Percentiles rank a stretch among this genome's conserved stretches.
These are phyloP conservation scores for Tokudaia muenninki DNA, from an alignment of 2,797 vertebrate genomes.

Conservation along the genomic window DNA sequence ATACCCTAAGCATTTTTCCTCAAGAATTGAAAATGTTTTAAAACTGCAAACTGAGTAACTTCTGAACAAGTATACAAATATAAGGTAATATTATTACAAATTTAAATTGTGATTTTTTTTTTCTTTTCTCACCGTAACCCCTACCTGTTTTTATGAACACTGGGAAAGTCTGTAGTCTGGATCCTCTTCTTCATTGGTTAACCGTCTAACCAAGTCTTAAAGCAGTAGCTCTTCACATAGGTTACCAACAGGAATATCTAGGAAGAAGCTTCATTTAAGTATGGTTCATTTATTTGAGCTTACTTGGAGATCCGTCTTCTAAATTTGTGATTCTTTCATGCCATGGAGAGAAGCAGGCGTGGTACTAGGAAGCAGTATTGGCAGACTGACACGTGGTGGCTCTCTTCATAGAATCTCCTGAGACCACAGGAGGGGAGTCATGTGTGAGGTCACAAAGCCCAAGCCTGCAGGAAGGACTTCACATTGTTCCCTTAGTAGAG, in stretches of 20 bases:
- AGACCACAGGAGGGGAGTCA: neutral
- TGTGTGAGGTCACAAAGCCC: conserved; percentile 2
- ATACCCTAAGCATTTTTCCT: conserved; percentile 65
- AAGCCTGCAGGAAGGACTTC: neutral
- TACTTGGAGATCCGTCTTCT: conserved; percentile 50
- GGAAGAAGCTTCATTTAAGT: conserved; percentile 47
- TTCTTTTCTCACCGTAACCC: neutral
- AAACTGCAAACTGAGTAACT: conserved; percentile 55
- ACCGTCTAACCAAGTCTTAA: conserved; percentile 45
- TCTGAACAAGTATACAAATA: conserved; percentile 70
- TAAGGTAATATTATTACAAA: conserved; percentile 60
- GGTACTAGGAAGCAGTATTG: neutral
- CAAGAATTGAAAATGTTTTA: conserved; percentile 69
- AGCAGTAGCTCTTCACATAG: conserved; percentile 10
- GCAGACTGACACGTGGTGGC: neutral
- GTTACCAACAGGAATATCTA: conserved; percentile 6
- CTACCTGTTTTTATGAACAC: conserved; percentile 18
- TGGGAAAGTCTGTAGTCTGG: conserved; percentile 15
- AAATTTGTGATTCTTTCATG: conserved; percentile 37
- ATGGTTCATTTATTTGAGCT: conserved; percentile 50
- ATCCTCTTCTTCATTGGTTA: conserved; percentile 25
- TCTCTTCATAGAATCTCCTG: conserved; percentile 36
- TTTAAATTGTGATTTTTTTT: conserved; percentile 54
- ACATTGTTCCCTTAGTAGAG: conserved; percentile 48
- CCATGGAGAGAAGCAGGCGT: conserved; percentile 9